Evolutionary conservation across 2,888 invertebrate species (phyloP), one percentile per base, ranked within the genome.

Genomic region (Ornithoptera alexandrae): DNA sequence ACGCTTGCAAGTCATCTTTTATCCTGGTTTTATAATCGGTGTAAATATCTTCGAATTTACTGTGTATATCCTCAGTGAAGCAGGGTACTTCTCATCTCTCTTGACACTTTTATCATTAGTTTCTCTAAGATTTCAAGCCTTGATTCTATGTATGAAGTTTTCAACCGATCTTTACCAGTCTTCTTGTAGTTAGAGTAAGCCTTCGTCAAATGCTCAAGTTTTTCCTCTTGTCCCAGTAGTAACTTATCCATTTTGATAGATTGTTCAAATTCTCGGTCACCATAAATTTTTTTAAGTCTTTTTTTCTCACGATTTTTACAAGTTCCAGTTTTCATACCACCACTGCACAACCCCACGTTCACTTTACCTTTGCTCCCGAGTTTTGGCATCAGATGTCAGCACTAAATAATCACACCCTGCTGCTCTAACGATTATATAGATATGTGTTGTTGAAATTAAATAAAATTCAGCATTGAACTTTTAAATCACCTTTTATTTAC

Each of bases 71-170:
- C 24, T 53, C n/a, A 22, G 30, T 10, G 30, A 62, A 62, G 46
- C 50, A 62, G 1, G 15, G n/a, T n/a, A n/a, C n/a, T n/a, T n/a
- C n/a, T n/a, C n/a, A n/a, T n/a, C n/a, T n/a, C n/a, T n/a, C 17
- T 62, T 46, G n/a, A 50, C 15, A 24, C 22, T 17, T 10, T 30
- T 30, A 30, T n/a, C 63, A 30, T 30, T n/a, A 30, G n/a, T 56
- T 30, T 62, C 22, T 46, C 62, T 62, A 62, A 62, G 6, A n/a
- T 46, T 24, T 62, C 63, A 30, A 30, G 22, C 30, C 53, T 53
- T 8, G 53, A 24, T 30, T 63, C 63, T 53, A 63, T 63, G n/a
- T 30, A 30, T 10, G 30, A 53, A 15, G 24, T 17, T 12, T 20
- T 63, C 18, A 63, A 8, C 2, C 63, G 22, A n/a, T 53, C 63